Evolutionary conservation across 2,113 vertebrate genomes (phyloP), one percentile per base, ranked within the genome.

Genomic region (Chroicocephalus ridibundus): DNA sequence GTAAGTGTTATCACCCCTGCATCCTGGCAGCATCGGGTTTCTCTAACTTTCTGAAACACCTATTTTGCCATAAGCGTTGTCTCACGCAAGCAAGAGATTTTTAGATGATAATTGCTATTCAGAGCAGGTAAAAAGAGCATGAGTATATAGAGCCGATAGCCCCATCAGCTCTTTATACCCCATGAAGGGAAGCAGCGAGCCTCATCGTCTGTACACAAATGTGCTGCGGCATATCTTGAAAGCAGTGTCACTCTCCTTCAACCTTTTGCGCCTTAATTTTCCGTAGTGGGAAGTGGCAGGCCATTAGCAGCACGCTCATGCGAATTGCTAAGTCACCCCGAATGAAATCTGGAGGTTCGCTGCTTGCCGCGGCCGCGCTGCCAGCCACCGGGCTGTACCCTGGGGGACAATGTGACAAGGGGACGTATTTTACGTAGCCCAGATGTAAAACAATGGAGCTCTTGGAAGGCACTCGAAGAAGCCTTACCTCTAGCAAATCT

Each of bases 371-470:
- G 7, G 61, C 51, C 10, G 0, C 1, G 13, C 72, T 82, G 64
- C 74, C 58, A 46, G 19, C 31, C 62, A 31, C 38, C 0, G 0
- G 36, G 42, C 71, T 42, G 34, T 15, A 18, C 62, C 0, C 0
- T 58, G 21, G 60, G 38, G 44, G 22, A 21, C 0, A 1, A 24
- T 34, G 44, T n/a, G 79, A 88, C 62, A 49, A 32, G 9, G 66
- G 26, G 31, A 60, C 0, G 1, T 27, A 31, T 55, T 71, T 66
- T 13, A 83, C 0, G 0, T 19, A 65, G 40, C 49, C 58, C 64
- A 81, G 36, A 77, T 0, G 0, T 34, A 69, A 86, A 91, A 89
- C 0, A 0, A 46, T 34, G 25, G 10, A 46, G 74, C 21, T 82
- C 31, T 44, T 65, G 17, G 54, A 91, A 89, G 31, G 18, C 31